Percentiles rank a stretch among this genome's conserved stretches.
Evolutionary conservation across 2,113 vertebrate genomes (phyloP).

Genomic region (Nematolebias whitei): DNA sequence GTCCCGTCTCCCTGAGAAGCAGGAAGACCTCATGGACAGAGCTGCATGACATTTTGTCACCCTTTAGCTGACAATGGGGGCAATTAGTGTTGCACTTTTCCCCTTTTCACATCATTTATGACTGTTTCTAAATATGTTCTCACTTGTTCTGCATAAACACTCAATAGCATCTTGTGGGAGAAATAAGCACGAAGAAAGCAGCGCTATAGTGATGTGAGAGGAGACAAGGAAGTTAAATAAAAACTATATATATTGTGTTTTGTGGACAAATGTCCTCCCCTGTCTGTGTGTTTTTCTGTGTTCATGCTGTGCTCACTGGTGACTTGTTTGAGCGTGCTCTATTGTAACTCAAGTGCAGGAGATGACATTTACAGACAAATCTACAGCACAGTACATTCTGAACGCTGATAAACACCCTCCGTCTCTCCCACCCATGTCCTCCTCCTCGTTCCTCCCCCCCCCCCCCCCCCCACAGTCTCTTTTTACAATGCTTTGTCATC

Average conservation of each 20-base stretch:
- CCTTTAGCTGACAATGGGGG: slow-evolving; percentile 30
- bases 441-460: slow-evolving; percentile 42
- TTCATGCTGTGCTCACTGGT: slow-evolving; percentile 3
- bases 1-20: slow-evolving; percentile 46
- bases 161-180: no score
- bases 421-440: slow-evolving; percentile 39
- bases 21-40: slow-evolving; percentile 43
- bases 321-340: slow-evolving; percentile 21
- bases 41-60: slow-evolving; percentile 52
- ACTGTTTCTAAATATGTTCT: background rate
- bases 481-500: slow-evolving; percentile 47
- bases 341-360: slow-evolving; percentile 59
- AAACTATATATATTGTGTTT: slow-evolving; percentile 25
- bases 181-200: slow-evolving; percentile 27
- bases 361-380: slow-evolving; percentile 73
- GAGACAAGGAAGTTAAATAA: slow-evolving; percentile 20
- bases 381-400: slow-evolving; percentile 71
- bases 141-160: slow-evolving; percentile 14
- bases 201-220: slow-evolving; percentile 4
- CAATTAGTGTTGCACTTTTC: slow-evolving; percentile 15
- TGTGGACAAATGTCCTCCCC: slow-evolving; percentile 34
- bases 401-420: slow-evolving; percentile 60
- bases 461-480: slow-evolving; percentile 40
- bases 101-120: slow-evolving; percentile 5
- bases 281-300: slow-evolving; percentile 16